phyloP scores from a whole-genome alignment of 2,797 vertebrate species.

The Notolabrus celidotus region DNA sequence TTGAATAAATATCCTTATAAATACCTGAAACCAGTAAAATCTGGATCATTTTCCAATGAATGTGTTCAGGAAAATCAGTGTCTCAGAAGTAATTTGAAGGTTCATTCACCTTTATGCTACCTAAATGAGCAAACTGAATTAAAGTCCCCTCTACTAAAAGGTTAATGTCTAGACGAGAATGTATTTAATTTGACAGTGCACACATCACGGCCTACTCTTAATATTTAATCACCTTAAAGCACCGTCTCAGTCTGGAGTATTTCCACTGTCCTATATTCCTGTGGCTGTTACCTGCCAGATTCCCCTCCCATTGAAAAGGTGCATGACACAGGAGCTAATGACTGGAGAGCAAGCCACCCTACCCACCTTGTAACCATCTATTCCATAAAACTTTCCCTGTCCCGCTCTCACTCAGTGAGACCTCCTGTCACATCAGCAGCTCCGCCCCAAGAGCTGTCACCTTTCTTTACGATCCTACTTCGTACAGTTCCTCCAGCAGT shows the following conservation, averaged over 20 bases:
- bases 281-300: conserved; percentile 31
- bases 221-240: conserved; percentile 20
- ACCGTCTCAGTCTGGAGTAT: not conserved
- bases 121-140: not conserved
- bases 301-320: conserved; percentile 5
- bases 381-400: conserved; percentile 8
- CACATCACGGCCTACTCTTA: conserved; percentile 5
- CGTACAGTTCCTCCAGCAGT: not conserved
- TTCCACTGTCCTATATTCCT: not conserved
- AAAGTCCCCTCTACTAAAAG: not conserved
- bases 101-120: not conserved
- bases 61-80: not conserved
- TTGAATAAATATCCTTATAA: too few relatives aligned
- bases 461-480: conserved; percentile 17
- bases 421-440: conserved; percentile 41
- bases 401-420: conserved; percentile 7
- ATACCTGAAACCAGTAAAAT: not conserved
- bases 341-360: conserved; percentile 29
- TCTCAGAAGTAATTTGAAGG: not conserved
- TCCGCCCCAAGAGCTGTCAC: conserved; percentile 32
- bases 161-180: not conserved
- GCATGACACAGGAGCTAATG: conserved; percentile 53
- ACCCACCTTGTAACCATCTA: conserved; percentile 59
- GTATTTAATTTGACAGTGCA: conserved; percentile 32
- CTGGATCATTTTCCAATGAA: not conserved